These are phyloP conservation scores for Palythoa grandis DNA, from an alignment of 92 coral and sea anemone species.

Conservation along the genomic window DNA sequence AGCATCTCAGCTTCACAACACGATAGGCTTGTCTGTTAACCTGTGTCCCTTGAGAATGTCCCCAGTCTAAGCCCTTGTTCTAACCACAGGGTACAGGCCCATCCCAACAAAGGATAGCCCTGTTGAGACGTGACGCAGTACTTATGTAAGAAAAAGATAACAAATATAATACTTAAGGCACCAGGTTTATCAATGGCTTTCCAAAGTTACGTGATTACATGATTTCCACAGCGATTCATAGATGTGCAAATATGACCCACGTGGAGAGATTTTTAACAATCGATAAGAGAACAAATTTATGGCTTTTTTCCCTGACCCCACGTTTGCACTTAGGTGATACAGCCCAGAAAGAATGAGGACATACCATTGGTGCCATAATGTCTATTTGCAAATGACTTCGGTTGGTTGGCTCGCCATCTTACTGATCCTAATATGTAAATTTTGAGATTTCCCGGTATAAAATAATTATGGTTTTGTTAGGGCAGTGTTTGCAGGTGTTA, in stretches of 20 bases:
- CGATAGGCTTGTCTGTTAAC: slow-evolving; percentile 12
- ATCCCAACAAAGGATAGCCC: slow-evolving; percentile 51
- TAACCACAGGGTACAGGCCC: slow-evolving; percentile 28
- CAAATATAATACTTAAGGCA: not conserved
- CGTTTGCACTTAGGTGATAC: slow-evolving; percentile 94
- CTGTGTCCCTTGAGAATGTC: slow-evolving; percentile 24
- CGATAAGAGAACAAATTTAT: slow-evolving; percentile 56
- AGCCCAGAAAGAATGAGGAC: slow-evolving; percentile 27
- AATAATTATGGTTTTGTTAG: not conserved
- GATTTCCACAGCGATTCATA: slow-evolving; percentile 46
- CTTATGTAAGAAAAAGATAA: slow-evolving; percentile 28
- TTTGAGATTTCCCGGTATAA: slow-evolving; percentile 34
- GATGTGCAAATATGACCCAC: slow-evolving; percentile 89
- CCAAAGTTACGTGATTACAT: slow-evolving; percentile 61
- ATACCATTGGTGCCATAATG: slow-evolving; percentile 74
- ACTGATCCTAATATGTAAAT: slow-evolving; percentile 30
- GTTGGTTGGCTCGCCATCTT: slow-evolving; percentile 37
- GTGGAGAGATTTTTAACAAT: slow-evolving; percentile 72
- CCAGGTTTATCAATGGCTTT: slow-evolving; percentile 24
- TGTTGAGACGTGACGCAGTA: slow-evolving; percentile 15
- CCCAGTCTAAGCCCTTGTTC: slow-evolving; percentile 15
- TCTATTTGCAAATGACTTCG: slow-evolving; percentile 55
- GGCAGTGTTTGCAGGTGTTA: slow-evolving; percentile 4
- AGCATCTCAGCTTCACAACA: slow-evolving; percentile 22
- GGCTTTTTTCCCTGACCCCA: slow-evolving; percentile 55